A percentile compares a stretch with the other conserved stretches of the same genome.
Evolutionary conservation across 2,113 vertebrate species (phyloP).

Genomic region (Garra rufa): DNA sequence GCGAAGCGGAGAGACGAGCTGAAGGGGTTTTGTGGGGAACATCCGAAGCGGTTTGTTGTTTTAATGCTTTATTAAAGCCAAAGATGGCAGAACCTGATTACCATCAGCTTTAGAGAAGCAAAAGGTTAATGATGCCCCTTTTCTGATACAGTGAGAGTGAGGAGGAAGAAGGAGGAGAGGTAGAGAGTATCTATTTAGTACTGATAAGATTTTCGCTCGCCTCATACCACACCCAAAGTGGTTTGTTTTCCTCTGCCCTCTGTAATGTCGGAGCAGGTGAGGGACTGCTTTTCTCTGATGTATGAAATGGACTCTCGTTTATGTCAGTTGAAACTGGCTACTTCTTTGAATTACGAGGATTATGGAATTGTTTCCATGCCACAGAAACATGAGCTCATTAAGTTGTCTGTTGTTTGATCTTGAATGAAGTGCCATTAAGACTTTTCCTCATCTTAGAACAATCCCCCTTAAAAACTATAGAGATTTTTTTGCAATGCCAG

Average conservation of each 20-base stretch:
- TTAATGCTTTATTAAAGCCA: constrained; percentile 75
- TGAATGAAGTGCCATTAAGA: constrained; percentile 33
- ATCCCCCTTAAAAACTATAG: neutral
- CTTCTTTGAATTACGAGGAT: constrained; percentile 47
- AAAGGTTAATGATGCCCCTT: constrained; percentile 71
- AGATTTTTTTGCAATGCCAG: neutral
- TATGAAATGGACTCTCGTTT: constrained; percentile 52
- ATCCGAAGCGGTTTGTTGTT: constrained; percentile 74
- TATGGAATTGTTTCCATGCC: constrained; percentile 14
- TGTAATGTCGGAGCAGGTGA: constrained; percentile 37
- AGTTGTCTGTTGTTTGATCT: constrained; percentile 46
- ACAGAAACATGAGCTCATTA: constrained; percentile 37
- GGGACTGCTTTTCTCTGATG: constrained; percentile 39
- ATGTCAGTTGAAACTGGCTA: constrained; percentile 32
- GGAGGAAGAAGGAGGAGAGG: neutral
- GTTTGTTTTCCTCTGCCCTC: constrained; percentile 48
- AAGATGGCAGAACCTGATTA: constrained; percentile 79
- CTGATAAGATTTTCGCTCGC: constrained; percentile 62
- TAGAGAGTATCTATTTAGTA: constrained; percentile 60
- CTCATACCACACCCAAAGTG: constrained; percentile 49
- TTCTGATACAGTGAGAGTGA: constrained; percentile 55
- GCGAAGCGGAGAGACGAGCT: constrained; percentile 47
- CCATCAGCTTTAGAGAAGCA: constrained; percentile 74
- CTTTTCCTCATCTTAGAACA: neutral
- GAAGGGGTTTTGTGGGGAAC: constrained; percentile 59